Evolutionary conservation across 2,888 invertebrate genomes (phyloP).

Genomic region (Plagiodera versicolora): DNA sequence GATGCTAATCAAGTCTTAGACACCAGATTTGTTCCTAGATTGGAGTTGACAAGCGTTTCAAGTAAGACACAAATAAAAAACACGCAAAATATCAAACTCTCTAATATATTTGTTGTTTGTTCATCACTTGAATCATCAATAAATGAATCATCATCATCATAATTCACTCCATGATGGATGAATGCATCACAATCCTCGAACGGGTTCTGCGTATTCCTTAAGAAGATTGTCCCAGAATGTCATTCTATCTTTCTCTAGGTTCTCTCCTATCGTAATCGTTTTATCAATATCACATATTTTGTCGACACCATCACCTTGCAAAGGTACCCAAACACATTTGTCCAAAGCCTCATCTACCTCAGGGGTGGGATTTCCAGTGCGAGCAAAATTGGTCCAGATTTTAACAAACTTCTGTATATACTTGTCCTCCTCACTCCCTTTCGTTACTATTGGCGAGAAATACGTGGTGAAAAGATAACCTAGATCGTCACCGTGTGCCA

Average conservation of each 20-base stretch:
- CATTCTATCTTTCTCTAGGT: conserved; percentile 43
- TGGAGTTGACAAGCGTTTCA: no score
- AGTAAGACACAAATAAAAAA: no score
- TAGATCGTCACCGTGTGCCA: conserved; percentile 47
- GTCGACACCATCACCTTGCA: conserved; percentile 34
- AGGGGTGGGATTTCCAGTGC: conserved; percentile 43
- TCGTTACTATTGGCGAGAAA: conserved; percentile 32
- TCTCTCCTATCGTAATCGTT: conserved; percentile 35
- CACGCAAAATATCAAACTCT: no score
- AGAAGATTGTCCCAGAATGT: conserved; percentile 46
- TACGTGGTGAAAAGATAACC: conserved; percentile 44
- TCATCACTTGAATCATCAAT: no score
- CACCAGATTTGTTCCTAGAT: no score
- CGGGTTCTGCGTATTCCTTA: conserved; percentile 17
- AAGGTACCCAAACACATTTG: conserved; percentile 42
- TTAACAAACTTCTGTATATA: conserved; percentile 44
- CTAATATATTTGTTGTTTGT: no score
- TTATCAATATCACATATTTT: conserved; percentile 45
- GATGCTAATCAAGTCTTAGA: no score
- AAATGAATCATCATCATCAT: no score
- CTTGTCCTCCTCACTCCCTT: conserved; percentile 40
- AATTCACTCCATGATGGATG: no score
- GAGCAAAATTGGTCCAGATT: conserved; percentile 50
- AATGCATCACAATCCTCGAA: no score
- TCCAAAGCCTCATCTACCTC: conserved; percentile 35